Conservation (phyloP, 2,888 invertebrate genomes). For the Acleris sparsana region DNA sequence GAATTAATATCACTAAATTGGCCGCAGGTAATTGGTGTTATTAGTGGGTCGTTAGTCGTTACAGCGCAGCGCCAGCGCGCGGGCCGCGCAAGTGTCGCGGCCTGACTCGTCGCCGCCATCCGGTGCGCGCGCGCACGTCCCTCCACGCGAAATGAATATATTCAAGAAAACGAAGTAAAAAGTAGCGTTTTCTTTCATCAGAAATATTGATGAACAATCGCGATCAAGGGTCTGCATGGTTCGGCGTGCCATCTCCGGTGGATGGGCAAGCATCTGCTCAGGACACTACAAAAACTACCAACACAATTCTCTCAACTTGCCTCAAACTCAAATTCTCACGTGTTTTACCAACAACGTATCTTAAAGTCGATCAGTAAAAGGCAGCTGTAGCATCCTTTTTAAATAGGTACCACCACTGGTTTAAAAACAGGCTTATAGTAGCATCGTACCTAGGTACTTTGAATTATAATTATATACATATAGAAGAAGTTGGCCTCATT, state of each 20-base stretch:
- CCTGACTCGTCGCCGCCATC: conserved; percentile 55
- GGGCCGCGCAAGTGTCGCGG: conserved; percentile 44
- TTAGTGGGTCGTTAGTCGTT: conserved; percentile 61
- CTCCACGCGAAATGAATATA: conserved; percentile 58
- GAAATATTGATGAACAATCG: conserved; percentile 26
- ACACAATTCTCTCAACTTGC: background rate
- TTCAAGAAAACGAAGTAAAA: conserved; percentile 55
- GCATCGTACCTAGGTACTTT: too few species aligned
- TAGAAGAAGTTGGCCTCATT: too few species aligned
- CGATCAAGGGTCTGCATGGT: conserved; percentile 22
- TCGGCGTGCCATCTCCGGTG: background rate
- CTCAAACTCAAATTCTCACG: background rate
- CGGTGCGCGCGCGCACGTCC: conserved; percentile 54
- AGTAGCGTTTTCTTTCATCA: conserved; percentile 38
- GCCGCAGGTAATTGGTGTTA: conserved; percentile 62
- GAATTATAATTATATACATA: too few species aligned
- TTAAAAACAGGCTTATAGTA: too few species aligned
- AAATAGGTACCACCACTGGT: too few species aligned
- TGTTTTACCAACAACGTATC: background rate
- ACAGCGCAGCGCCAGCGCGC: conserved; percentile 47
- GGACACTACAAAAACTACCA: background rate
- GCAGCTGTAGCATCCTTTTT: background rate
- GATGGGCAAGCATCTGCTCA: background rate
- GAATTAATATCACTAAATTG: conserved; percentile 57
- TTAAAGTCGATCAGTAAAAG: background rate